Evolutionary conservation across 2,888 invertebrate genomes (phyloP), one percentile per base, ranked within the genome.

Genomic region (Leptinotarsa juncta): DNA sequence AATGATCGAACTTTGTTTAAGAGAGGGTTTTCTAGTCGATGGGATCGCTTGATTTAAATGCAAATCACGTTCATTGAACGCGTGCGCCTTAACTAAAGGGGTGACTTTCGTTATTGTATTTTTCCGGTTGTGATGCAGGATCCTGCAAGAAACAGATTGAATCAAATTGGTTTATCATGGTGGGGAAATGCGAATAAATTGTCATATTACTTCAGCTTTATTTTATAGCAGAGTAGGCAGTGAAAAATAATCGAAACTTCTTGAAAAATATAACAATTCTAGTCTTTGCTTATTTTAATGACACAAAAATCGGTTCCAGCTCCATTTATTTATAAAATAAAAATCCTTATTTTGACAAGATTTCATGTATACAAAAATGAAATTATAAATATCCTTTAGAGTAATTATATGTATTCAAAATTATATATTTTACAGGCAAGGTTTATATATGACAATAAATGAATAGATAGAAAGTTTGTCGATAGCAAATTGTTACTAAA

Each of bases 141-240:
- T 57, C 14, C 57, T 57, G 23, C 20, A 23, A 57, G 57, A 20
- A 57, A 57, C 57, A 57, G 57, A 57, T 57, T 57, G 57, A 57
- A 23, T 23, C 23, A 23, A 57, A 57, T 57, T 57, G 57, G 57
- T 57, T 23, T 26, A 57, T 57, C 15, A 57, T 18, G 57, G 57
- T 23, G 12, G 57, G 57, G 14, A 57, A 57, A 26, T 15, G 57
- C 10, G 15, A 23, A 57, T 57, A 5, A 16, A 51, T 26, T 57
- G 57, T 57, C 53, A 23, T 57, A 23, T 57, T 14, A 20, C 15
- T 23, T 20, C 12, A 14, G 57, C 23, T 23, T 20, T 15, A 57
- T 16, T 16, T 57, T 1, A n/a, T n/a, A 51, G 42, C 42, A 42
- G 10, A 42, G 10, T 10, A 10, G 42, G 42, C 42, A 3, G 42